These are phyloP conservation scores for Cyanistes caeruleus DNA, from an alignment of 2,113 vertebrate species.

Conservation along the genomic window DNA sequence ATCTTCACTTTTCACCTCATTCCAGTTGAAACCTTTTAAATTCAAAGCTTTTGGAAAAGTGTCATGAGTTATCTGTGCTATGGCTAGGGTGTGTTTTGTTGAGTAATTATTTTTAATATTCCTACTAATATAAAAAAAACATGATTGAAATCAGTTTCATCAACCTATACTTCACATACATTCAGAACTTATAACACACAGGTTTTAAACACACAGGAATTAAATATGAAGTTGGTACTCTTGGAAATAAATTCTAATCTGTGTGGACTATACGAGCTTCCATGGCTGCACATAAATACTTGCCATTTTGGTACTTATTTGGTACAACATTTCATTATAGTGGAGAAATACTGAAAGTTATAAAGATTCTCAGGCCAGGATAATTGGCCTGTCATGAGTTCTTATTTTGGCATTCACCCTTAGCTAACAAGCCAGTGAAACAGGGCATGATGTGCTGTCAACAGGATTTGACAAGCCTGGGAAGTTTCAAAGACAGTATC, in stretches of 20 bases:
- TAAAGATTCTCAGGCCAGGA: neutral
- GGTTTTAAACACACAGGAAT: too few relatives aligned
- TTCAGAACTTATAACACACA: too few relatives aligned
- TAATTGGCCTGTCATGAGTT: neutral
- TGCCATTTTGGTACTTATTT: neutral
- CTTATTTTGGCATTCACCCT: slow-evolving; percentile 3
- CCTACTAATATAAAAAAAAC: neutral
- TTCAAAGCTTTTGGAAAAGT: neutral
- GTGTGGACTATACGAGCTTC: neutral
- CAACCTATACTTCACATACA: neutral
- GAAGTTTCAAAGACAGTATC: neutral
- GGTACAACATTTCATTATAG: neutral
- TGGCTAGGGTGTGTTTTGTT: neutral
- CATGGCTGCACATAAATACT: neutral
- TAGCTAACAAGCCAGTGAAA: neutral
- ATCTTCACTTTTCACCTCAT: neutral
- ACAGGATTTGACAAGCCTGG: neutral
- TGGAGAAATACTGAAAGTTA: neutral
- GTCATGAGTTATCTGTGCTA: neutral
- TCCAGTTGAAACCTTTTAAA: neutral
- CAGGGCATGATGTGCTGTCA: neutral
- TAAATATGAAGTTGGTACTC: neutral
- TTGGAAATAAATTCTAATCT: neutral
- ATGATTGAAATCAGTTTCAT: neutral
- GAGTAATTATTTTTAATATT: neutral